phyloP scores from a whole-genome alignment of 1,140 invertebrate genomes.

The Wiebesia pumilae region DNA sequence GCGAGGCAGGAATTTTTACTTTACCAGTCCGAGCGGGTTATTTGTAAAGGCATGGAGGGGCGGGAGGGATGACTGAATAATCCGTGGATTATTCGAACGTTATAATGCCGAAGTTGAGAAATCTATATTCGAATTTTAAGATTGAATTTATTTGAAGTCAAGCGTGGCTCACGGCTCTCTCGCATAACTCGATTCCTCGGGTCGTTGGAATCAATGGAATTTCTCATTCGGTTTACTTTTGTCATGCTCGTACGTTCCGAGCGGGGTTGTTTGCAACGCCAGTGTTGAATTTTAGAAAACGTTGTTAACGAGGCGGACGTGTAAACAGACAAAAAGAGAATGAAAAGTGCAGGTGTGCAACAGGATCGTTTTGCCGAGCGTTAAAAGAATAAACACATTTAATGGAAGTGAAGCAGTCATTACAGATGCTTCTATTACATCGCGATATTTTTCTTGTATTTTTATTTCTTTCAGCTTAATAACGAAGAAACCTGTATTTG shows the following conservation, averaged over 20 bases:
- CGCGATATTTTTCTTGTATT: not conserved
- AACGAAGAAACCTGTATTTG: not conserved
- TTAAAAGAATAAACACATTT: not conserved
- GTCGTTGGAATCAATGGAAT: not conserved
- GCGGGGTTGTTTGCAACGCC: not conserved
- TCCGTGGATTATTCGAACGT: not conserved
- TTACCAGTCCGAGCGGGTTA: no score
- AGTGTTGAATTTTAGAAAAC: not conserved
- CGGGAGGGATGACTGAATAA: not conserved
- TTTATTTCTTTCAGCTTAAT: not conserved
- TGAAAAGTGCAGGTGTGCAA: not conserved
- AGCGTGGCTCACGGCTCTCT: not conserved
- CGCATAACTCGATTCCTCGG: not conserved
- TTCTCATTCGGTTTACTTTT: not conserved
- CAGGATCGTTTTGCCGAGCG: not conserved
- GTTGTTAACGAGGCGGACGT: not conserved
- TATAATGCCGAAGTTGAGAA: not conserved
- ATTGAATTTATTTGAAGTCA: not conserved
- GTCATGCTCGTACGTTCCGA: not conserved
- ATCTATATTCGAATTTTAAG: not conserved
- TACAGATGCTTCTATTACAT: not conserved
- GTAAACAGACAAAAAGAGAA: not conserved
- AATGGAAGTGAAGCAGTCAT: not conserved
- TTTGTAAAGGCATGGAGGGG: no score
- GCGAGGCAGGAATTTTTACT: no score